Percentiles rank a stretch among this genome's conserved stretches.
These are phyloP conservation scores for Stigmatopora argus DNA, from an alignment of 2,113 vertebrate genomes.

Conservation along the genomic window DNA sequence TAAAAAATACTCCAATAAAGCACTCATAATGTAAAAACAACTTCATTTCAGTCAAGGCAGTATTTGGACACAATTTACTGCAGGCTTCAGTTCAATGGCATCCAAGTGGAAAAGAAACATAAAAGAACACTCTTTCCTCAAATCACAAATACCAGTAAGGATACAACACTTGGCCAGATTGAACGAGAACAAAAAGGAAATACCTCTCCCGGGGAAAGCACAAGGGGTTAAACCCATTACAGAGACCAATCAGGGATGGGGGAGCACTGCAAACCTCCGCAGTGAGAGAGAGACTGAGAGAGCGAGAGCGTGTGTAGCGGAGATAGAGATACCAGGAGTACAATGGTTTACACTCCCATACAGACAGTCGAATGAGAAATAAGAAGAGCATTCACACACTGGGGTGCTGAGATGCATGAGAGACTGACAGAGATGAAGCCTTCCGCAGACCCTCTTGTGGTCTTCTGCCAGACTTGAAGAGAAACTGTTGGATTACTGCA, in stretches of 20 bases:
- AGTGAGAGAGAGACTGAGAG: constrained; percentile 71
- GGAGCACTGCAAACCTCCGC: constrained; percentile 96
- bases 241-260: constrained; percentile 93
- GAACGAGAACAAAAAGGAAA: constrained; percentile 59
- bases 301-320: constrained; percentile 66
- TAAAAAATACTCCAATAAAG: neutral
- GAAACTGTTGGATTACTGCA: constrained; percentile 42
- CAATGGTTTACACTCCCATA: constrained; percentile 52
- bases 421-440: neutral
- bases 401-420: constrained; percentile 24
- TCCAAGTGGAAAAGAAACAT: constrained; percentile 16
- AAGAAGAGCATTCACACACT: constrained; percentile 26
- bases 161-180: constrained; percentile 31
- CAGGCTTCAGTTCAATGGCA: constrained; percentile 17
- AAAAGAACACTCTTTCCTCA: constrained; percentile 8
- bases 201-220: constrained; percentile 57
- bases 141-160: constrained; percentile 31
- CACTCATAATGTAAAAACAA: neutral
- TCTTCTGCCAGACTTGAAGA: constrained; percentile 25
- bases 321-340: constrained; percentile 59
- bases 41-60: neutral
- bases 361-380: constrained; percentile 43
- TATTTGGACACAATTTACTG: constrained; percentile 13
- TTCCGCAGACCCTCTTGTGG: constrained; percentile 24
- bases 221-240: constrained; percentile 87